Base-by-base conservation (phyloP, 2,113 vertebrate genomes). In the Nettapus auritus region DNA sequence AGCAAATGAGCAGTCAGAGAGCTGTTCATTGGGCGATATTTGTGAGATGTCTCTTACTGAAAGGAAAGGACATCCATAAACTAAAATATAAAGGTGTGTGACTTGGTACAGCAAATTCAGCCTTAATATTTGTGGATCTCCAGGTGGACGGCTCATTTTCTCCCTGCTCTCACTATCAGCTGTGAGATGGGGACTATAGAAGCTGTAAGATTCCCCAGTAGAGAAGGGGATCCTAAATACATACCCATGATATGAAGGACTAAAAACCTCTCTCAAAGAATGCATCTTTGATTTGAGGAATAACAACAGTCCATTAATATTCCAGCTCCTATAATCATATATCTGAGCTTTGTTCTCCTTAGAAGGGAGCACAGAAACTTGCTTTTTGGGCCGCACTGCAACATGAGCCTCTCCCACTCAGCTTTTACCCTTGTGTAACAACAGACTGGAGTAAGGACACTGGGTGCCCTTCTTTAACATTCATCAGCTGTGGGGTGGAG, bases 71-170 rank as follows among this genome's bases (percentile, higher is more conserved):
- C 91, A 89, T 89, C 26, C 81, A 81, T 36, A 71, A 94, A 79
- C 71, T 80, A 93, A 96, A 97, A 97, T 96, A 74, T 94, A 94
- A 87, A 96, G 91, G 82, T 91, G 60, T 36, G 71, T 4, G 36
- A 88, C 55, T 87, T 21, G 36, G 70, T 82, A 52, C 48, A 60
- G 83, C 63, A 86, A 92, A 94, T 62, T 46, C 79, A 79, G 68
- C 29, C 75, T 88, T 57, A 33, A 46, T 74, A 28, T 84, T 62
- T 57, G 31, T 26, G 80, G 66, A 60, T 75, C 36, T 88, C 42
- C 81, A 85, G 50, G 17, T 33, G 18, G 66, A 93, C 42, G 78
- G 33, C 42, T 77, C 40, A 52, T 34, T 76, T 31, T 25, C 6
- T 7, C 46, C 9, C 38, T 17, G 15, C 20, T 83, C 36, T 76